phyloP scores from a whole-genome alignment of 2,113 vertebrate genomes.

The Passer montanus region DNA sequence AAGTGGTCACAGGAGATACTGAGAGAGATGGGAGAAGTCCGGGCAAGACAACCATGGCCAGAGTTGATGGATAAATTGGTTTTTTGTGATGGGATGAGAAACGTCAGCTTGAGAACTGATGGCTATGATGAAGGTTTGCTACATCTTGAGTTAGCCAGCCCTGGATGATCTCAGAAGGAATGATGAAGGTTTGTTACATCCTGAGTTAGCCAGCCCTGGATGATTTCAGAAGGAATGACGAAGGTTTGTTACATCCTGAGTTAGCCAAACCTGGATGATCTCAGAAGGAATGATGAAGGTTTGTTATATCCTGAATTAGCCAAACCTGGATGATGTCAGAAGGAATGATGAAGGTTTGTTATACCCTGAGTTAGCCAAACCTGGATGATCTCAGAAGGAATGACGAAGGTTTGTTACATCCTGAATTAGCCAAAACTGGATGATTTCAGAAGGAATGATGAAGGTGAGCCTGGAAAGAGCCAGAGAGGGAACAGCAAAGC shows the following conservation, averaged over 20 bases:
- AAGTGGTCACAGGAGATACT: not conserved
- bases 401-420: rapidly evolving
- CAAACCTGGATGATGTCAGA: not conserved
- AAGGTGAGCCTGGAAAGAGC: not conserved
- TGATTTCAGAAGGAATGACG: not conserved
- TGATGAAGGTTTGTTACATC: rapidly evolving
- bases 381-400: not conserved
- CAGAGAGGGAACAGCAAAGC: not conserved
- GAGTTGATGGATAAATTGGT: not conserved
- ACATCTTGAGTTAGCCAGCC: rapidly evolving
- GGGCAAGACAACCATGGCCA: not conserved
- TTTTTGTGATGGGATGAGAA: not conserved
- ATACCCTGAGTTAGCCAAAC: rapidly evolving
- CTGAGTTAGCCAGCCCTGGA: not conserved
- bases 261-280: not conserved
- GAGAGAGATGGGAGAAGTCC: not conserved
- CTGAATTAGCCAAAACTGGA: not conserved
- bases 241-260: rapidly evolving
- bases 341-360: not conserved
- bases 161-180: not conserved
- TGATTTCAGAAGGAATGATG: not conserved
- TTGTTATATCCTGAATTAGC: too few species aligned
- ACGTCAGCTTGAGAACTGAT: not conserved
- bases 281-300: not conserved
- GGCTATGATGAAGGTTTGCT: not conserved